Evolutionary conservation across 2,113 vertebrate species (phyloP), one percentile per base, ranked within the genome.

Genomic region (Corythornis vintsioides): DNA sequence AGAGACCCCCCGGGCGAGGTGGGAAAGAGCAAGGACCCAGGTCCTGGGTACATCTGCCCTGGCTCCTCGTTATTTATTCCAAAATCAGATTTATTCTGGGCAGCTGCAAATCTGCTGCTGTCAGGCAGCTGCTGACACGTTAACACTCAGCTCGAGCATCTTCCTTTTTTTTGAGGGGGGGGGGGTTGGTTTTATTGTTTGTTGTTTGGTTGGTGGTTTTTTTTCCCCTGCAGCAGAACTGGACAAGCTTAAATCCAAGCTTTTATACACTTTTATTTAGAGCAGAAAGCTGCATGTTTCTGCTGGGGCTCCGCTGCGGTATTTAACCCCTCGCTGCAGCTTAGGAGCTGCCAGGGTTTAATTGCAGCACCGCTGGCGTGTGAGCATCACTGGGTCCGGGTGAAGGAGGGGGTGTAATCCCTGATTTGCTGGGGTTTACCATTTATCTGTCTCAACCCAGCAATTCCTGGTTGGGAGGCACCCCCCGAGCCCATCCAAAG

Each of bases 71-170:
- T 75, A 86, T 89, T 89, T 64, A 67, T 91, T 78, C 91, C 86
- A 13, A 11, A 75, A 3, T 33, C 10, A 9, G 56, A 71, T 89
- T 89, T 70, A 64, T 48, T 40, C 85, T 2, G 15, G 83, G 67
- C 91, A 94, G 93, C 83, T 72, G 78, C 81, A 80, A 66, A 86
- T 67, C 91, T 28, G 79, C 81, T 29, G 74, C 65, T 25, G 55
- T 66, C 74, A 59, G 83, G 55, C 87, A 20, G 47, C 69, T 47
- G 3, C 64, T 13, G 33, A 7, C 60, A 66, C 25, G 0, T 19
- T 33, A 60, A 53, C 31, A 0, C 78, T 80, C 82, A 7, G 33
- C 71, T 42, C 48, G 2, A 35, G 75, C 87, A 21, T 88, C 64
- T 80, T 3, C 64, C 59, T 35, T 35, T 35, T 35, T 35, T 35